These are phyloP conservation scores for Ameiurus melas DNA, from an alignment of 2,113 vertebrate genomes.

Conservation along the genomic window DNA sequence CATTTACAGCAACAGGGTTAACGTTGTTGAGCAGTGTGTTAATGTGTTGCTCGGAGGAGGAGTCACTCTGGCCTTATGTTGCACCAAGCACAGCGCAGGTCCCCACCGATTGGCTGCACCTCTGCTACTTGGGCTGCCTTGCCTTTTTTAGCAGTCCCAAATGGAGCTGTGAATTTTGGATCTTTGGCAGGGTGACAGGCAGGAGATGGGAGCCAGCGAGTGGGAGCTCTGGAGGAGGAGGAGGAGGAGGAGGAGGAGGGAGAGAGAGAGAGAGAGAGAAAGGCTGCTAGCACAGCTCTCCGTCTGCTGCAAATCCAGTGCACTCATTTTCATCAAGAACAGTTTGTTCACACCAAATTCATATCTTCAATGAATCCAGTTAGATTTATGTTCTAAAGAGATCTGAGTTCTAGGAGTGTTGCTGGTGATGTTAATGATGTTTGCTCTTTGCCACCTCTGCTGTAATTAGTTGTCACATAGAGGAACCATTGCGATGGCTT, in stretches of 20 bases:
- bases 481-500: background rate
- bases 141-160: constrained; percentile 89
- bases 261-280: background rate
- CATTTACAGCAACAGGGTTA: constrained; percentile 14
- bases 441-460: background rate
- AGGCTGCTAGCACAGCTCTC: background rate
- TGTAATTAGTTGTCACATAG: constrained; percentile 11
- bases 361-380: background rate
- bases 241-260: background rate
- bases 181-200: constrained; percentile 83
- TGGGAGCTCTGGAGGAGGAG: constrained; percentile 72
- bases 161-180: constrained; percentile 83
- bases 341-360: constrained; percentile 10
- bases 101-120: constrained; percentile 80
- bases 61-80: constrained; percentile 64
- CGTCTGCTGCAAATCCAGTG: constrained; percentile 3
- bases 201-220: constrained; percentile 81
- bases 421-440: background rate
- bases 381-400: background rate
- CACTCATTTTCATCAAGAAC: background rate
- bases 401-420: background rate
- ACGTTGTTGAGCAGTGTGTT: constrained; percentile 47
- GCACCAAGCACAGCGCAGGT: constrained; percentile 72
- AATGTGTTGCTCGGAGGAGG: constrained; percentile 59
- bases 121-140: constrained; percentile 88